Evolutionary conservation across 1,140 invertebrate genomes (phyloP).

Genomic region (Lutraria rhynchaena): DNA sequence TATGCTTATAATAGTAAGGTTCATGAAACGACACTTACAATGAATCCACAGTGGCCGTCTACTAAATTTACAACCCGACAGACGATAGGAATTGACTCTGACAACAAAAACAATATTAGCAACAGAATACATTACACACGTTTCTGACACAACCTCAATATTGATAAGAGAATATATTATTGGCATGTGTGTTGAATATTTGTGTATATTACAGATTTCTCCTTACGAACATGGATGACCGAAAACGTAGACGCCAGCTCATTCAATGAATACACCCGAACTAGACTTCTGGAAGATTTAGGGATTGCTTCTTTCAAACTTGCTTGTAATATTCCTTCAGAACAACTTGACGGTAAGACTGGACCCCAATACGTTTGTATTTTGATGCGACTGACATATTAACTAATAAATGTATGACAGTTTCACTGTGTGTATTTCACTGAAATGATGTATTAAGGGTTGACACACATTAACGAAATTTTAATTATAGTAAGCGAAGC

Average conservation of each 20-base stretch:
- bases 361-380: not conserved
- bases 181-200: not conserved
- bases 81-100: not conserved
- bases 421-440: not conserved
- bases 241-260: not conserved
- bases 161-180: no score
- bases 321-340: no score
- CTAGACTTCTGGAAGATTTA: constrained; percentile 6
- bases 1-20: not conserved
- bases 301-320: not conserved
- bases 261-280: not conserved
- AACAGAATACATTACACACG: not conserved
- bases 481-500: not conserved
- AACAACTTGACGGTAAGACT: no score
- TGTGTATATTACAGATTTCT: not conserved
- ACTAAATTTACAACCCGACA: not conserved
- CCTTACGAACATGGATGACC: not conserved
- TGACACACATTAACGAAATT: not conserved
- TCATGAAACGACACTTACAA: not conserved
- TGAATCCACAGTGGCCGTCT: not conserved
- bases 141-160: not conserved
- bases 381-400: not conserved
- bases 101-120: not conserved
- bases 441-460: not conserved
- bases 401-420: not conserved